Evolutionary conservation across 2,797 vertebrate genomes (phyloP), one percentile per base, ranked within the genome.

Genomic region (Rhinella marina): DNA sequence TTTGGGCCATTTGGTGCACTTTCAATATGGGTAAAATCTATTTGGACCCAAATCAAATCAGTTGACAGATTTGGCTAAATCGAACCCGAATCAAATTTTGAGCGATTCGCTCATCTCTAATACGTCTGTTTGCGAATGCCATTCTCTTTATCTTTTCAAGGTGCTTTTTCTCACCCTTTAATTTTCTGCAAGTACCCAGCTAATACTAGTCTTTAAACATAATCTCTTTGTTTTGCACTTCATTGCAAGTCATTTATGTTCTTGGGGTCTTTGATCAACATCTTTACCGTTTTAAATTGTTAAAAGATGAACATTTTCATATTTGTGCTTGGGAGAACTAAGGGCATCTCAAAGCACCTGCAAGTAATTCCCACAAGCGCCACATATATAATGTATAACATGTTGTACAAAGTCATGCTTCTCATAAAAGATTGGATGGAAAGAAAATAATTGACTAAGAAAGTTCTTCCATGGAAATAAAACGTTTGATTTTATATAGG

Each of bases 251-350:
- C 81, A 83, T 77, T 87, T 78, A 68, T 84, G 73, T 72, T 78
- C 27, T 79, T n/a, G 41, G 23, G 14, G 75, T 21, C 86, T 87
- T 87, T 87, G 86, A 87, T 87, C 86, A 87, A 62, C 4, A 82
- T 68, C 81, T 78, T 83, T 83, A 70, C 50, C 17, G 32, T 81
- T 41, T 85, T 85, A 75, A 85, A 88, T 85, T 85, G 83, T 84
- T 85, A 88, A 85, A 88, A 84, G 82, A 88, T 85, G 82, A 81
- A 85, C 78, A 85, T 85, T 85, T 85, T 72, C 68, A 76, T 75
- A 85, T 81, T 85, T 85, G 61, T 75, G 87, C 57, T 62, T 85
- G 52, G 76, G 64, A 84, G 87, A 79, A 88, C 54, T 79, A 62
- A 88, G 82, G 82, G 80, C 75, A 88, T 57, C 66, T 56, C 41